Conservation (phyloP, 2,797 vertebrate genomes). For the Hozukius guyotensis region DNA sequence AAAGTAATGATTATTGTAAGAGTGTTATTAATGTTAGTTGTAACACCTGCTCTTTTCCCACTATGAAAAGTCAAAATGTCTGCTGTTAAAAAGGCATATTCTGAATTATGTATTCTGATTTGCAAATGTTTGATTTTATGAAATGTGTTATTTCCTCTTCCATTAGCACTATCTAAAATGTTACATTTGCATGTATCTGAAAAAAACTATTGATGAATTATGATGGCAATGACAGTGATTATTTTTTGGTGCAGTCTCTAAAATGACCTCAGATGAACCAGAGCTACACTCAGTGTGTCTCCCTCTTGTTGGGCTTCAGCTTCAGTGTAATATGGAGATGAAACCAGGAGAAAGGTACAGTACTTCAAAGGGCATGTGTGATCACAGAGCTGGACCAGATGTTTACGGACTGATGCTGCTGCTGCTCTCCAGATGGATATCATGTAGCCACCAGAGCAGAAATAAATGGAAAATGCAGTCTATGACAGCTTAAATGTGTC, state of each 20-base stretch:
- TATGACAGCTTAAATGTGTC: background rate
- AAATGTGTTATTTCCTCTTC: background rate
- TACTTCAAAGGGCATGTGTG: slow-evolving; percentile 83
- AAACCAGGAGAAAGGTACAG: slow-evolving; percentile 78
- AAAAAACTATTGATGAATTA: background rate
- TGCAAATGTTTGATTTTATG: background rate
- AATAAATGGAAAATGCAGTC: background rate
- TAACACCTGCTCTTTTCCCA: too few species aligned
- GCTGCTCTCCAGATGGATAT: slow-evolving; percentile 37
- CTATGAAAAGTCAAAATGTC: too few species aligned
- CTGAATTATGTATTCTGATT: background rate
- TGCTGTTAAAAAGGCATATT: too few species aligned
- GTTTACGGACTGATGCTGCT: slow-evolving; percentile 26
- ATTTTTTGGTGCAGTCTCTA: background rate
- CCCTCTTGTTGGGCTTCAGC: slow-evolving; percentile 59
- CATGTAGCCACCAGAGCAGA: background rate
- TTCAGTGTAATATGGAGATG: slow-evolving; percentile 86
- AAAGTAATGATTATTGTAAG: too few species aligned
- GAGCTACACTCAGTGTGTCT: background rate
- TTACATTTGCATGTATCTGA: background rate
- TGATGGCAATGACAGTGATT: background rate
- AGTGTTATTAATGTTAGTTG: too few species aligned
- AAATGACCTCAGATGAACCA: background rate
- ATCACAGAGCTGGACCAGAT: slow-evolving; percentile 87
- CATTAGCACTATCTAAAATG: background rate